Evolutionary conservation across 64 coral and sea anemone genomes (phyloP).

Genomic region (Montipora sp.): DNA sequence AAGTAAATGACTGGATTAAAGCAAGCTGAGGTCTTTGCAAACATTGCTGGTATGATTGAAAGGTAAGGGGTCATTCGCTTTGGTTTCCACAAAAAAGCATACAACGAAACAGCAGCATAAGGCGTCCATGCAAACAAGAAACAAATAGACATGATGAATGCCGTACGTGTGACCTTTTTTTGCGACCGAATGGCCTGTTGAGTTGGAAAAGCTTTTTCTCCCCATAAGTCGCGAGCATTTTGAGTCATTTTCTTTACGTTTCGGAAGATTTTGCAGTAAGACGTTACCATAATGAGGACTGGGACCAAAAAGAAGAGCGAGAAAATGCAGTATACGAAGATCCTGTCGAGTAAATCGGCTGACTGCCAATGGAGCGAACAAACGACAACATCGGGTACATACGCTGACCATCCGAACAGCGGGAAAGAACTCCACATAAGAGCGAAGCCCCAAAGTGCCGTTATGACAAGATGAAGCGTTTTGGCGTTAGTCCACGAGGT

Average conservation of each 20-base stretch:
- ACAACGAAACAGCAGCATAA: slow-evolving; percentile 7
- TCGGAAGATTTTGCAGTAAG: slow-evolving; percentile 1
- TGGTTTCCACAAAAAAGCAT: background rate
- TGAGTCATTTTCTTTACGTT: slow-evolving; percentile 27
- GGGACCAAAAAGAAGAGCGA: slow-evolving; percentile 31
- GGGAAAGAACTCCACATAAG: background rate
- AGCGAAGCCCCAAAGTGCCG: background rate
- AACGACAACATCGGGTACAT: background rate
- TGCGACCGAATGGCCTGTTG: background rate
- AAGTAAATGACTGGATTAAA: slow-evolving; percentile 47
- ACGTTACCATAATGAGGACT: background rate
- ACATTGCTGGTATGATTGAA: background rate
- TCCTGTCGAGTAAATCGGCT: background rate
- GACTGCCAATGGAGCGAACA: slow-evolving; percentile 35
- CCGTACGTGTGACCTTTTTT: background rate
- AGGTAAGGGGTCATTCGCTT: background rate
- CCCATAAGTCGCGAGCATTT: slow-evolving; percentile 37
- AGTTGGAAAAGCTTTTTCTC: background rate
- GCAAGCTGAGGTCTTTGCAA: slow-evolving; percentile 21
- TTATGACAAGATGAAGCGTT: background rate
- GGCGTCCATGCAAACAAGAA: slow-evolving; percentile 40
- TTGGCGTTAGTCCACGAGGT: background rate
- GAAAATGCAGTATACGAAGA: slow-evolving; percentile 5
- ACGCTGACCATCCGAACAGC: slow-evolving; percentile 43
- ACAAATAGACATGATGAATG: slow-evolving; percentile 1